Evolutionary conservation across 2,888 invertebrate genomes (phyloP).

Genomic region (Drosophila melanocephala): DNA sequence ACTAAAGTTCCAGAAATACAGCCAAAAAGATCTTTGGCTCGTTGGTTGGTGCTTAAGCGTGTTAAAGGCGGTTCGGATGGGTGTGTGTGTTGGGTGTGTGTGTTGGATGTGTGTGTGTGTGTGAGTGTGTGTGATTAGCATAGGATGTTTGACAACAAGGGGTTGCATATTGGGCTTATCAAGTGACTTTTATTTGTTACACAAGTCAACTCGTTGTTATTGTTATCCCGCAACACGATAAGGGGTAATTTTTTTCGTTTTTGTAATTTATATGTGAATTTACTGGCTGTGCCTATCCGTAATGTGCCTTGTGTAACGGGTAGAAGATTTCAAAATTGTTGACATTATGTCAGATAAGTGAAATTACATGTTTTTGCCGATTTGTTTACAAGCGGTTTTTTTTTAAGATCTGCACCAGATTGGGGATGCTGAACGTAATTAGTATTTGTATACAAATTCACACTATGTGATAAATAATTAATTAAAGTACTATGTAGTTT

Average conservation of each 20-base stretch:
- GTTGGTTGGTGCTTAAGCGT: conserved; percentile 70
- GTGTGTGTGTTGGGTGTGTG: conserved; percentile 11
- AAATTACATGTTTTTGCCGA: conserved; percentile 73
- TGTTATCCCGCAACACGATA: conserved; percentile 50
- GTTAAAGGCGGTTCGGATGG: conserved; percentile 59
- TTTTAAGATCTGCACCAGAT: not conserved
- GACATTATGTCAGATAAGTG: conserved; percentile 80
- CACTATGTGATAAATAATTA: conserved; percentile 7
- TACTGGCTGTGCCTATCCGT: conserved; percentile 40
- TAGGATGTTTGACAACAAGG: conserved; percentile 68
- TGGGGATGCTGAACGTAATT: conserved; percentile 6
- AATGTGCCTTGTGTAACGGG: conserved; percentile 49
- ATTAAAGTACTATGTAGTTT: conserved; percentile 33
- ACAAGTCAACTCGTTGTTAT: conserved; percentile 69
- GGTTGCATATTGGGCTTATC: conserved; percentile 76
- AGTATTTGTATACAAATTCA: conserved; percentile 19
- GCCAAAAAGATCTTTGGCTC: conserved; percentile 61
- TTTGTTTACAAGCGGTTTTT: conserved; percentile 55
- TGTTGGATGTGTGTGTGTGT: conserved; percentile 5
- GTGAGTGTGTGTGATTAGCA: conserved; percentile 67
- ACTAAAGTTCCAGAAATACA: conserved; percentile 34
- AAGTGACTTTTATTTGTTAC: conserved; percentile 74
- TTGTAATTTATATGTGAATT: conserved; percentile 80
- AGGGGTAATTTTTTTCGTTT: conserved; percentile 57
- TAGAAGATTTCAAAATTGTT: conserved; percentile 61